A percentile compares a stretch with the other conserved stretches of the same genome.
phyloP scores from a whole-genome alignment of 2,797 vertebrate genomes.

The Pseudomugil tenellus region DNA sequence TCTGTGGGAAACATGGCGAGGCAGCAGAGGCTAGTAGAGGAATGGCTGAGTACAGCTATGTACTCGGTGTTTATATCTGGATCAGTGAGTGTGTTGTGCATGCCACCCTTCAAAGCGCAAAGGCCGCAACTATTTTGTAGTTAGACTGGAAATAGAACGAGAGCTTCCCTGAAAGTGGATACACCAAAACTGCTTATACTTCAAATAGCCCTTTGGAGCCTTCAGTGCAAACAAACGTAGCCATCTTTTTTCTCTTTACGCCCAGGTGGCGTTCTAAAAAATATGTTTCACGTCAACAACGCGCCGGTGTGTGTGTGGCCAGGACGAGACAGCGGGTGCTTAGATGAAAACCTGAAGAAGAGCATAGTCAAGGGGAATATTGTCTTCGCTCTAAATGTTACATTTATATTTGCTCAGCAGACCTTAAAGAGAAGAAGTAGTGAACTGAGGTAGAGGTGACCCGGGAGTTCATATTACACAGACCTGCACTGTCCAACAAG shows the following conservation, averaged over 20 bases:
- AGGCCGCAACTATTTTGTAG: slow-evolving; percentile 50
- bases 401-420: slow-evolving; percentile 68
- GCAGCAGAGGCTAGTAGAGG: slow-evolving; percentile 23
- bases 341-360: slow-evolving; percentile 40
- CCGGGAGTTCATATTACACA: slow-evolving; percentile 62
- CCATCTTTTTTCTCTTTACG: slow-evolving; percentile 1
- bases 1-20: slow-evolving; percentile 51
- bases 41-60: slow-evolving; percentile 32
- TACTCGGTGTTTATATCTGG: slow-evolving; percentile 54
- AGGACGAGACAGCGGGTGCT: slow-evolving; percentile 34
- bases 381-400: slow-evolving; percentile 61
- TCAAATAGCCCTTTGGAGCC: slow-evolving; percentile 37
- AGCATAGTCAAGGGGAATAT: slow-evolving; percentile 35
- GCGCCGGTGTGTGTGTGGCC: slow-evolving; percentile 63
- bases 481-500: slow-evolving; percentile 53
- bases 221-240: slow-evolving; percentile 21
- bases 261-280: background rate
- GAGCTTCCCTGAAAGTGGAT: slow-evolving; percentile 33
- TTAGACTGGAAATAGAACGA: slow-evolving; percentile 52
- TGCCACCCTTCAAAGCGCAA: slow-evolving; percentile 50
- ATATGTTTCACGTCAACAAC: slow-evolving; percentile 14
- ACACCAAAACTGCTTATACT: slow-evolving; percentile 14
- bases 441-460: slow-evolving; percentile 61
- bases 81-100: slow-evolving; percentile 35
- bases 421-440: slow-evolving; percentile 50